Percentiles rank a stretch among this genome's conserved stretches.
Conservation (phyloP, 2,888 invertebrate species). For the Drosophila hamatofila region DNA sequence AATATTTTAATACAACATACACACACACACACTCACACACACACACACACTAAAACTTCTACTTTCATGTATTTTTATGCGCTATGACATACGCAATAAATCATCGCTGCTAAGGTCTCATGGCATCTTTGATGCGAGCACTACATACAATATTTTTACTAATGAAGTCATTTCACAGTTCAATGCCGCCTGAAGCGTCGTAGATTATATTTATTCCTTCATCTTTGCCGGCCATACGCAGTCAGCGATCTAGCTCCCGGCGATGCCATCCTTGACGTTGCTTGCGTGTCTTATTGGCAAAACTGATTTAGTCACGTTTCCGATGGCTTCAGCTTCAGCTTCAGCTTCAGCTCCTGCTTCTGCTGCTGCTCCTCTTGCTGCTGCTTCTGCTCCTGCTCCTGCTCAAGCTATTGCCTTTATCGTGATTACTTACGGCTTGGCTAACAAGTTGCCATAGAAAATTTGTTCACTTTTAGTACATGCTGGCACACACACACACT, state of each 20-base stretch:
- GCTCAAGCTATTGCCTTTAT: slow-evolving; percentile 34
- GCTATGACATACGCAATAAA: slow-evolving; percentile 63
- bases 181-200: slow-evolving; percentile 55
- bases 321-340: slow-evolving; percentile 31
- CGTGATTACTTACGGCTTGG: slow-evolving; percentile 61
- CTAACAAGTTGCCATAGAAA: slow-evolving; percentile 55
- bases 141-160: slow-evolving; percentile 74
- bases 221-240: slow-evolving; percentile 66
- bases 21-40: neutral
- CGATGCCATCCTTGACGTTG: slow-evolving; percentile 16
- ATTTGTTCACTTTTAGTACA: slow-evolving; percentile 46
- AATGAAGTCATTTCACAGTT: slow-evolving; percentile 82
- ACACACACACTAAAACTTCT: neutral
- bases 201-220: slow-evolving; percentile 63
- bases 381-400: neutral
- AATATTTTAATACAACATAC: slow-evolving; percentile 23
- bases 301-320: slow-evolving; percentile 79
- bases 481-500: slow-evolving; percentile 8
- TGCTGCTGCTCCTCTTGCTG: neutral
- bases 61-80: slow-evolving; percentile 7
- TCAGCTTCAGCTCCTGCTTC: neutral
- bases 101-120: slow-evolving; percentile 42
- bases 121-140: slow-evolving; percentile 25
- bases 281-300: slow-evolving; percentile 78
- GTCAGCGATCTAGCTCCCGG: slow-evolving; percentile 17